Percentiles rank a stretch among this genome's conserved stretches.
These are phyloP conservation scores for Brachypterus glaber DNA, from an alignment of 2,888 invertebrate species.

Conservation along the genomic window DNA sequence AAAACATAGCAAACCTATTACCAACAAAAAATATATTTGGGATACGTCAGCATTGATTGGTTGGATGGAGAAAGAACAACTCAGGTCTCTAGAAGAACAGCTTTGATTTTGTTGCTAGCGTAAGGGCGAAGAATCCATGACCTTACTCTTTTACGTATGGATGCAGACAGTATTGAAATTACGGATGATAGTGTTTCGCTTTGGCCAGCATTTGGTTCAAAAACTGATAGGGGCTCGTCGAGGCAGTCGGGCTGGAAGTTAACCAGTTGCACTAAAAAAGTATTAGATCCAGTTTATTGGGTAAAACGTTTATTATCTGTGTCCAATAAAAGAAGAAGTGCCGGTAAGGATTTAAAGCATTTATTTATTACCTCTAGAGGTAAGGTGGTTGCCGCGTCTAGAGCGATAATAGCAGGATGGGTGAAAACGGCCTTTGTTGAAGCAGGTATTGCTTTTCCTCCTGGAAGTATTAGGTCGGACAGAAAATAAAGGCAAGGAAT, in stretches of 20 bases:
- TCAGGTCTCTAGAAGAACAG: slow-evolving; percentile 13
- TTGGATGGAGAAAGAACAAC: slow-evolving; percentile 9
- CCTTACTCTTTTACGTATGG: slow-evolving; percentile 12
- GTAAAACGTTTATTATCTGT: slow-evolving; percentile 7
- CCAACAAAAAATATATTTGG: slow-evolving; percentile 9
- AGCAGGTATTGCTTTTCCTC: slow-evolving; percentile 13
- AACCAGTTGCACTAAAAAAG: slow-evolving; percentile 4
- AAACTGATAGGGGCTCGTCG: slow-evolving; percentile 18
- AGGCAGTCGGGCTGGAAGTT: slow-evolving; percentile 19
- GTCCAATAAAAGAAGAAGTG: slow-evolving; percentile 5
- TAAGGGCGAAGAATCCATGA: slow-evolving; percentile 16
- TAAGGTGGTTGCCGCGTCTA: slow-evolving; percentile 12
- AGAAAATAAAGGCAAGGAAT: too few species aligned
- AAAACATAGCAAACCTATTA: slow-evolving; percentile 5
- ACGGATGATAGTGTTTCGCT: slow-evolving; percentile 14
- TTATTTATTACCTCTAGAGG: slow-evolving; percentile 17
- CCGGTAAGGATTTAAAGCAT: background rate
- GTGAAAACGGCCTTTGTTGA: slow-evolving; percentile 13
- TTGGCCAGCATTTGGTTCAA: slow-evolving; percentile 24
- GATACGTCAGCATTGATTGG: slow-evolving; percentile 6
- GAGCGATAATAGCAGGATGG: slow-evolving; percentile 17
- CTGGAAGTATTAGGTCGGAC: slow-evolving; percentile 16
- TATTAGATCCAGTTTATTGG: slow-evolving; percentile 14
- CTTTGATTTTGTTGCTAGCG: slow-evolving; percentile 14
- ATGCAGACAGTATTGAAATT: slow-evolving; percentile 9